Conservation (phyloP, 2,797 vertebrate genomes). For the Valencia hispanica region DNA sequence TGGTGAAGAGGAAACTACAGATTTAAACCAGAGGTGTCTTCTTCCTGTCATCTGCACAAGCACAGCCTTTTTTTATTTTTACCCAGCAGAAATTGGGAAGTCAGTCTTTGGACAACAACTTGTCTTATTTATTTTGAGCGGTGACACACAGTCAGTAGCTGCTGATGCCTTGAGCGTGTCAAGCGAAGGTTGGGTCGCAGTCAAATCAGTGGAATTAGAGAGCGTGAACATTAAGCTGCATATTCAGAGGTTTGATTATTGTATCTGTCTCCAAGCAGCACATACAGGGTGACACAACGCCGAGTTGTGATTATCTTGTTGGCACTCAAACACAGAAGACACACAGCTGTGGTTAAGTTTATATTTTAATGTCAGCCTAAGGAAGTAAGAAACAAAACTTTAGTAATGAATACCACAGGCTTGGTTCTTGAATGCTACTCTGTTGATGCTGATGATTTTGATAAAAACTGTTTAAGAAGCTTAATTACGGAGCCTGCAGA, state of each 20-base stretch:
- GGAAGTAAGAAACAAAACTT: neutral
- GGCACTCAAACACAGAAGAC: neutral
- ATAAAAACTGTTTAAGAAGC: neutral
- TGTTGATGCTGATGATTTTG: neutral
- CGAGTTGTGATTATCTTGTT: neutral
- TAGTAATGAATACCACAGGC: neutral
- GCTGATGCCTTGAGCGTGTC: slow-evolving; percentile 42
- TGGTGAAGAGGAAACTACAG: neutral
- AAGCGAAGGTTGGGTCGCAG: neutral
- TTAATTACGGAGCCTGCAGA: neutral
- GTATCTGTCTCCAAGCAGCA: slow-evolving; percentile 2
- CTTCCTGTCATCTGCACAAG: neutral
- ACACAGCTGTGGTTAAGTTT: neutral
- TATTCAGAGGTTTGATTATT: slow-evolving; percentile 5
- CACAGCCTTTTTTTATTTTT: neutral
- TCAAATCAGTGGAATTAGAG: neutral
- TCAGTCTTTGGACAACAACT: neutral
- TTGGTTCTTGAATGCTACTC: neutral
- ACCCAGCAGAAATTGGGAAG: neutral
- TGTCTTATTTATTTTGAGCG: neutral
- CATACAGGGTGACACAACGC: neutral
- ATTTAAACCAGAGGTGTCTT: neutral
- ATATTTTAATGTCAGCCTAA: neutral
- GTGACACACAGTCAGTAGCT: slow-evolving; percentile 54
- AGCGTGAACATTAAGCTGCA: slow-evolving; percentile 6